phyloP scores from a whole-genome alignment of 2,797 vertebrate species.

The Hylomyscus alleni region DNA sequence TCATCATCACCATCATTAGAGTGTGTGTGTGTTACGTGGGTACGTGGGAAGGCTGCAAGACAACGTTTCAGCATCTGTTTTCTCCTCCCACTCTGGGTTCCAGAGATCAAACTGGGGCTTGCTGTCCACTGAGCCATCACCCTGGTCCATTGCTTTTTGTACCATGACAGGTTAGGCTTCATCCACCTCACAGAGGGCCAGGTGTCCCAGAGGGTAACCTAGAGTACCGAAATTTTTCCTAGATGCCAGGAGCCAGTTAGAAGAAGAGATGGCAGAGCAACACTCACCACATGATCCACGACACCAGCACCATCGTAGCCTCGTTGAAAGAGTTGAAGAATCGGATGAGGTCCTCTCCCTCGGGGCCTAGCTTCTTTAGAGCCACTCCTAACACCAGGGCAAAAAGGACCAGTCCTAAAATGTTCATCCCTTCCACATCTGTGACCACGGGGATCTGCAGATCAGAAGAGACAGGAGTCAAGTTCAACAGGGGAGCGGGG shows the following conservation, averaged over 20 bases:
- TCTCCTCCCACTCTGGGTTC: not conserved
- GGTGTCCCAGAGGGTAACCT: not conserved
- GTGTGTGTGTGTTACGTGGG: not conserved
- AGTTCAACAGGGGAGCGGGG: not conserved
- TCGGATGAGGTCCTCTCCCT: conserved; percentile 98
- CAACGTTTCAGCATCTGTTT: not conserved
- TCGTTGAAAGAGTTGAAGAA: conserved; percentile 99
- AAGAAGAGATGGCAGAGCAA: not conserved
- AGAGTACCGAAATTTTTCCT: not conserved
- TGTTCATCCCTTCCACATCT: conserved; percentile 98
- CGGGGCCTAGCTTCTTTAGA: conserved; percentile 94
- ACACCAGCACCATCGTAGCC: conserved; percentile 98
- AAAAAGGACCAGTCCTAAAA: conserved; percentile 97
- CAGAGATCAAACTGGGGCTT: not conserved
- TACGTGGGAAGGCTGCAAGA: not conserved
- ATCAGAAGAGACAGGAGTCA: conserved; percentile 46
- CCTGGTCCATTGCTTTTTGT: not conserved
- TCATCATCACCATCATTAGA: not conserved
- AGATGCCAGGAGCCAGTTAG: not conserved
- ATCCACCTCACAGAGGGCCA: not conserved
- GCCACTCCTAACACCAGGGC: conserved; percentile 98
- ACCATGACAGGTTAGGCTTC: not conserved
- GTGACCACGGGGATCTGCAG: conserved; percentile 93
- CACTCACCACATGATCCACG: conserved; percentile 99
- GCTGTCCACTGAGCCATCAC: not conserved